phyloP scores from a whole-genome alignment of 2,888 invertebrate species.

The Theretra japonica region DNA sequence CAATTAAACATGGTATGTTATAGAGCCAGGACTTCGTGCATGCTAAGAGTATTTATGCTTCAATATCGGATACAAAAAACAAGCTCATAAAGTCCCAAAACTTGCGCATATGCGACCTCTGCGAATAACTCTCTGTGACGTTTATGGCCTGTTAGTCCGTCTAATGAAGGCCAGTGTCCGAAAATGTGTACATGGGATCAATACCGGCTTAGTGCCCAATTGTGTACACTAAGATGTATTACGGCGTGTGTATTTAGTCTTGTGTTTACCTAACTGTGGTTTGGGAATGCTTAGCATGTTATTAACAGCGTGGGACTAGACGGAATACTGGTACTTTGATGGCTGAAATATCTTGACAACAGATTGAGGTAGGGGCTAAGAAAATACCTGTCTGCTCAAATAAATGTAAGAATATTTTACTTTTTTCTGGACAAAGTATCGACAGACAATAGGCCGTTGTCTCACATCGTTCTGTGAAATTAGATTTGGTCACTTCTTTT shows the following conservation, averaged over 20 bases:
- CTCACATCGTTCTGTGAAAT: too few species aligned
- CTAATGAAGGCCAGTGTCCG: slow-evolving; percentile 10
- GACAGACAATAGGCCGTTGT: too few species aligned
- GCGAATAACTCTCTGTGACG: slow-evolving; percentile 8
- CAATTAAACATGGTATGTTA: too few species aligned
- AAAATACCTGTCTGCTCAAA: too few species aligned
- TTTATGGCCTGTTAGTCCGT: slow-evolving; percentile 8
- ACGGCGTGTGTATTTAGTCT: background rate
- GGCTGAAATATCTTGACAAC: too few species aligned
- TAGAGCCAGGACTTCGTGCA: too few species aligned
- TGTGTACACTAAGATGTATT: background rate
- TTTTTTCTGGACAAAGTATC: too few species aligned
- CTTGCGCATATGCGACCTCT: background rate
- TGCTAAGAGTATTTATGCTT: too few species aligned
- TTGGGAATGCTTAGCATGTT: background rate
- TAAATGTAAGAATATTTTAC: too few species aligned
- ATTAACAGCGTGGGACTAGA: background rate
- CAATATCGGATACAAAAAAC: background rate
- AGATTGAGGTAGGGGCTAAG: too few species aligned
- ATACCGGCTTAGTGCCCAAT: background rate
- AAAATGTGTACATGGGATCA: slow-evolving; percentile 10
- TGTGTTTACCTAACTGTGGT: background rate
- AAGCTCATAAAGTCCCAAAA: background rate
- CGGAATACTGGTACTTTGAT: too few species aligned
- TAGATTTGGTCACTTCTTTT: too few species aligned